Conservation (phyloP, 2,113 vertebrate species). For the Caranx melampygus region DNA sequence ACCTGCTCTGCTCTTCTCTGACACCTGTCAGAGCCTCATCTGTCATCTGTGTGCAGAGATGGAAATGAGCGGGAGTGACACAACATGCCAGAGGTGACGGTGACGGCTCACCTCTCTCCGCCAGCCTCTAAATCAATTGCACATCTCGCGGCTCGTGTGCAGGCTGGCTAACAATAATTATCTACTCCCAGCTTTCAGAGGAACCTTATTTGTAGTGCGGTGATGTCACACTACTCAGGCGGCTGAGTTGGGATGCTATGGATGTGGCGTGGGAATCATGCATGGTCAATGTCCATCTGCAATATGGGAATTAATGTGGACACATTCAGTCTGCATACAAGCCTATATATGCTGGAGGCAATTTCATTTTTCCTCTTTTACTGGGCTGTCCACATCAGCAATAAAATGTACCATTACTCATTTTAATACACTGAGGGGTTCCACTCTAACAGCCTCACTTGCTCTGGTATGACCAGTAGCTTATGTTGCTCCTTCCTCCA, state of each 20-base stretch:
- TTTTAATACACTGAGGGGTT: neutral
- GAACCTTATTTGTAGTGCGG: conserved; percentile 54
- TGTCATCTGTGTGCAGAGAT: conserved; percentile 91
- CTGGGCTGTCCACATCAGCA: neutral
- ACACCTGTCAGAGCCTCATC: conserved; percentile 88
- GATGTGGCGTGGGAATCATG: conserved; percentile 7
- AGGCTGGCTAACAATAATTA: conserved; percentile 67
- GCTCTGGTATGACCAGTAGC: neutral
- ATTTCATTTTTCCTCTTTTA: too few species aligned
- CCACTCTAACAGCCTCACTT: too few species aligned
- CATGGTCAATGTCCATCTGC: neutral
- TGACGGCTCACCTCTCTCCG: conserved; percentile 84
- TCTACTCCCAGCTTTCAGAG: conserved; percentile 51
- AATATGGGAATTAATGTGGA: neutral
- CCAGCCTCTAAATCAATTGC: conserved; percentile 62
- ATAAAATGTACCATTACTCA: neutral
- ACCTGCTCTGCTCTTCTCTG: conserved; percentile 85
- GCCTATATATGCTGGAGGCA: neutral
- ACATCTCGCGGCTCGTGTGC: conserved; percentile 38
- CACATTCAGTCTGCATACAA: neutral
- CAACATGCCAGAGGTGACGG: conserved; percentile 94
- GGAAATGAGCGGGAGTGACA: conserved; percentile 91
- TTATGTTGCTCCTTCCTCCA: neutral
- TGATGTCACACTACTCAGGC: conserved; percentile 52
- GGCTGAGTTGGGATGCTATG: conserved; percentile 1